Base-by-base conservation (phyloP, 2,797 vertebrate genomes). In the Stomatorhinus walkeri region DNA sequence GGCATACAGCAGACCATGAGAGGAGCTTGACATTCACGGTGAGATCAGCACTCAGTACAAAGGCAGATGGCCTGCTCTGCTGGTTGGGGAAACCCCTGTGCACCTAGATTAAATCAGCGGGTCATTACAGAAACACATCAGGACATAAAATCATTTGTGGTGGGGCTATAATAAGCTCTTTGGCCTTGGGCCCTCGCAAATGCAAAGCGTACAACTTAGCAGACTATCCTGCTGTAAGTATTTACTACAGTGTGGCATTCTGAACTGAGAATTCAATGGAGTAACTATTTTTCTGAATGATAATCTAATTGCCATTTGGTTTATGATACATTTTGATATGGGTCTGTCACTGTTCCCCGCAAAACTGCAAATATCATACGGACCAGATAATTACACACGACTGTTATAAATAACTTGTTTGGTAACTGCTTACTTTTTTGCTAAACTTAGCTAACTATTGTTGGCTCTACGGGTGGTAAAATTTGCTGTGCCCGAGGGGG, bases 71-170 rank as follows among this genome's bases (percentile, higher is more conserved):
- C 61, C 24, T 4, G 10, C 61, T 12, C 61, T 68, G 61, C 24
- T 28, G 10, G 10, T 3, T 68, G 24, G 61, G 32, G n/a, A 85
- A 24, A 48, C 46, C 84, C 84, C 84, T 85, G 84, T 24, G 84
- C 84, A 85, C 46, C 46, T 28, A 49, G 46, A 85, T 85, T 85
- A 85, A 49, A 49, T 48, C 46, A 85, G 40, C 84, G 14, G 19
- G 84, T 52, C 46, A 85, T 40, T 52, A 52, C 46, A 49, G 84
- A 85, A 85, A 85, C 84, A 85, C 48, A 85, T 49, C 84, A 52
- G 84, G 84, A 68, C 24, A 68, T 28, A 68, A 68, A 32, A 24
- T 68, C 61, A 68, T 68, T 68, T 68, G 61, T 4, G 61, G 61
- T 68, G 61, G 61, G 24, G 61, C 24, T 48, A 24, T 32, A 68